Conservation (phyloP, 2,888 invertebrate genomes). For the Piscicola geometra region DNA sequence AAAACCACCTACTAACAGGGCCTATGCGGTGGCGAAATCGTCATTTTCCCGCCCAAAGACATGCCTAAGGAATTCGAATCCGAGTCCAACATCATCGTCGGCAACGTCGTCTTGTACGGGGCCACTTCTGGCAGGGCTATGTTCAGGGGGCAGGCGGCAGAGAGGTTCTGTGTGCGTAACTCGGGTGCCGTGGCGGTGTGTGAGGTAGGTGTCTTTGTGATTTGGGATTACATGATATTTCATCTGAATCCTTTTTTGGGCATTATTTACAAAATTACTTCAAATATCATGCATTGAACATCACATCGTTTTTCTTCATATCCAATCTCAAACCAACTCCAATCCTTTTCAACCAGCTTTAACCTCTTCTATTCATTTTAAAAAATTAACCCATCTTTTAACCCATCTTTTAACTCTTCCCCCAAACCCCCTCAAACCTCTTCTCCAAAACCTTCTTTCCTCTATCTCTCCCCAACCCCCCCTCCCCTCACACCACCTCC, state of each 20-base stretch:
- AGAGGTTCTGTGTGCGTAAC: slow-evolving; percentile 95
- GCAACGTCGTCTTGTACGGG: slow-evolving; percentile 95
- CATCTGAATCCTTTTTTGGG: too few relatives aligned
- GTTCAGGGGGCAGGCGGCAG: slow-evolving; percentile 82
- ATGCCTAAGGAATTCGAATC: slow-evolving; percentile 73
- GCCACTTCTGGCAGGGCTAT: slow-evolving; percentile 83
- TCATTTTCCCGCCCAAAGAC: slow-evolving; percentile 83
- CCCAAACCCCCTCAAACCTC: too few relatives aligned
- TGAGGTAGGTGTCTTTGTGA: slow-evolving; percentile 67
- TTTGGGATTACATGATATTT: too few relatives aligned
- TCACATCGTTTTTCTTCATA: background rate
- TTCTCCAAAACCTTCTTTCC: too few relatives aligned
- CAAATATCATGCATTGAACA: too few relatives aligned
- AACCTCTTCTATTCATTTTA: background rate
- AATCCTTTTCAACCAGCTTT: too few relatives aligned
- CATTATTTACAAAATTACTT: too few relatives aligned
- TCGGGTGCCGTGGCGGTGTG: slow-evolving; percentile 91
- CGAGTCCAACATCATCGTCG: slow-evolving; percentile 90
- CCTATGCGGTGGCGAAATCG: slow-evolving; percentile 85
- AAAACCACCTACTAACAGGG: slow-evolving; percentile 64
- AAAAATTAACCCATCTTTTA: background rate
- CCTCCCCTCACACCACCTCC: too few relatives aligned
- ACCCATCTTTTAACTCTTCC: too few relatives aligned
- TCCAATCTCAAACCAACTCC: too few relatives aligned
- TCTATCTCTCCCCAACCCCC: too few relatives aligned